phyloP scores from a whole-genome alignment of 2,797 vertebrate genomes.

The Phaenicophaeus curvirostris region DNA sequence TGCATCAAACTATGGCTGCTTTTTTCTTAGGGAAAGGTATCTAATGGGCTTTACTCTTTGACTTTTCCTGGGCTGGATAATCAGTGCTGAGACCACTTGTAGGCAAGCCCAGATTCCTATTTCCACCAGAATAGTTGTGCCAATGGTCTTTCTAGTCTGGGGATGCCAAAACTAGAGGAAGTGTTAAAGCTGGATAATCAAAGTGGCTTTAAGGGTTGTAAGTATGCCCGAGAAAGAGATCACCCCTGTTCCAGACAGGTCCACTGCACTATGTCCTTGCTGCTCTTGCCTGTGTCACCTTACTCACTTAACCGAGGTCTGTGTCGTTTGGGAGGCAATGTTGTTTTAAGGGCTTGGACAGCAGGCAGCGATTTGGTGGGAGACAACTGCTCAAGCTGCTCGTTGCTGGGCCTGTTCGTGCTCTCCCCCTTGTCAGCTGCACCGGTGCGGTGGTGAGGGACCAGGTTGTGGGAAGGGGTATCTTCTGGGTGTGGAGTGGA shows the following conservation, averaged over 20 bases:
- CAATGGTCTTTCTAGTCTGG: background rate
- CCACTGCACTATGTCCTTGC: background rate
- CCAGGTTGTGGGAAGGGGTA: background rate
- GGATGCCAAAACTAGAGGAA: background rate
- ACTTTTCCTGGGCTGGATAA: background rate
- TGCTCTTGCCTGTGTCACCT: background rate
- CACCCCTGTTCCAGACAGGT: background rate
- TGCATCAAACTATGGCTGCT: background rate
- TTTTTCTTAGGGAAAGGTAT: background rate
- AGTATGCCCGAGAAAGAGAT: background rate
- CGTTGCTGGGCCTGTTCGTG: background rate
- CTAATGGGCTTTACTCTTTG: background rate
- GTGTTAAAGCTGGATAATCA: background rate
- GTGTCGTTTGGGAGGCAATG: background rate
- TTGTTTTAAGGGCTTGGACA: background rate
- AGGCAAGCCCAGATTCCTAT: background rate
- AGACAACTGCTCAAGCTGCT: background rate
- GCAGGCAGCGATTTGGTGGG: background rate
- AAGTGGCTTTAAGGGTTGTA: background rate
- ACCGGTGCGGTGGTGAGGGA: fast-evolving
- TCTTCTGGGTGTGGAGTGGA: background rate
- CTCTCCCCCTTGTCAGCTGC: background rate
- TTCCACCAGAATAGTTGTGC: background rate
- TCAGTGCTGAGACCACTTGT: too few relatives aligned
- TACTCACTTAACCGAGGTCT: background rate